Conservation (phyloP, 2,888 invertebrate genomes). For the Drosophila paranaensis region DNA sequence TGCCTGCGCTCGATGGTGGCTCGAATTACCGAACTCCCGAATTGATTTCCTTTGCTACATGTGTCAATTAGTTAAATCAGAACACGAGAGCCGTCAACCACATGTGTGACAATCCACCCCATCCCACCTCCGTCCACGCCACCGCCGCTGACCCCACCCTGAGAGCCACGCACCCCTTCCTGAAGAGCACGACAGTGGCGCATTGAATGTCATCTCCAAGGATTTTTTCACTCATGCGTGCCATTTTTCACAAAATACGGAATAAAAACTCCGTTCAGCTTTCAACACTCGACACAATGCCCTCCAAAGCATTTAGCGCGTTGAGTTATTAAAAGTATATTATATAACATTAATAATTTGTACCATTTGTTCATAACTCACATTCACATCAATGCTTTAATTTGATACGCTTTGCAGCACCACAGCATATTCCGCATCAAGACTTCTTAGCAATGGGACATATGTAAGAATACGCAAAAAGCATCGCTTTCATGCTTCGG, state of each 20-base stretch:
- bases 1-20: constrained; percentile 11
- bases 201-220: constrained; percentile 46
- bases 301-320: constrained; percentile 11
- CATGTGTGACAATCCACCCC: constrained; percentile 55
- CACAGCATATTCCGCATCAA: no score
- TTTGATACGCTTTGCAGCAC: constrained; percentile 11
- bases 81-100: constrained; percentile 58
- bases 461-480: no score
- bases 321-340: constrained; percentile 18
- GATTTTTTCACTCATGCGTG: constrained; percentile 29
- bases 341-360: constrained; percentile 55
- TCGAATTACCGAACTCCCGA: constrained; percentile 56
- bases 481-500: no score
- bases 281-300: constrained; percentile 6
- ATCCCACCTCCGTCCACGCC: neutral
- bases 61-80: constrained; percentile 80
- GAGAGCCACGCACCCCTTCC: constrained; percentile 24
- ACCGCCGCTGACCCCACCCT: constrained; percentile 8
- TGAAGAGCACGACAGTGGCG: constrained; percentile 11
- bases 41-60: constrained; percentile 48
- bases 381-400: constrained; percentile 9
- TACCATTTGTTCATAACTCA: constrained; percentile 3
- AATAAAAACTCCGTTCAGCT: constrained; percentile 30
- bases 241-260: constrained; percentile 27
- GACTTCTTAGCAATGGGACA: no score